Base-by-base conservation (phyloP, 2,888 invertebrate species). In the Eledona agricola region DNA sequence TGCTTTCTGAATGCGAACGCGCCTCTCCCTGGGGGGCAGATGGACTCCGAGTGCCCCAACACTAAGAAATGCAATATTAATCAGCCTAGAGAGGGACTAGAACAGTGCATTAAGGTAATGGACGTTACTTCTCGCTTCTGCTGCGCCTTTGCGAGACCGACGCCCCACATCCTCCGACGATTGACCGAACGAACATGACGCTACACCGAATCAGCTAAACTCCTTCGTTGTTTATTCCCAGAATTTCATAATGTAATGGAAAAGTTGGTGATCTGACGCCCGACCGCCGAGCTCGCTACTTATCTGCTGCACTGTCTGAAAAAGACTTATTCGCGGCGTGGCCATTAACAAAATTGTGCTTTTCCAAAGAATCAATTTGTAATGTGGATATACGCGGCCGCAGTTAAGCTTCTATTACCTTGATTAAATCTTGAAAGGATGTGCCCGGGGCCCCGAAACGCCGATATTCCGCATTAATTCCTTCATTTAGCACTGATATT, bases 11-110 rank as follows among this genome's bases (percentile, higher is more conserved):
- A 66, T 66, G 65, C 64, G 52, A 52, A 46, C 53, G 67, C 59
- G 56, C 55, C 50, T 62, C 66, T 67, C 67, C 65, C 60, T 62
- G 60, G 67, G 68, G 64, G 64, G 58, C 60, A 65, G 71, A 70
- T 71, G 72, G 72, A 71, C 71, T 68, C 64, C 66, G 67, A 69
- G 69, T 67, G 65, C 69, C 64, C 70, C 69, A 69, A 72, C 71
- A 71, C 70, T 68, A 78, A 79, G 79, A 81, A 81, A 81, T 83
- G 81, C 80, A 82, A 82, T 82, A 82, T 83, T 83, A 82, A 82
- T 82, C 81, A 79, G 80, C 73, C 68, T 64, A 65, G 72, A 72
- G 72, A 68, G 69, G 69, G 73, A 74, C 73, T 71, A 71, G 74
- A 73, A 73, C 73, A 73, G 73, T 76, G 74, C 76, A 76, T 76